These are phyloP conservation scores for Siderastrea siderea DNA, from an alignment of 92 coral and sea anemone species.

Conservation along the genomic window DNA sequence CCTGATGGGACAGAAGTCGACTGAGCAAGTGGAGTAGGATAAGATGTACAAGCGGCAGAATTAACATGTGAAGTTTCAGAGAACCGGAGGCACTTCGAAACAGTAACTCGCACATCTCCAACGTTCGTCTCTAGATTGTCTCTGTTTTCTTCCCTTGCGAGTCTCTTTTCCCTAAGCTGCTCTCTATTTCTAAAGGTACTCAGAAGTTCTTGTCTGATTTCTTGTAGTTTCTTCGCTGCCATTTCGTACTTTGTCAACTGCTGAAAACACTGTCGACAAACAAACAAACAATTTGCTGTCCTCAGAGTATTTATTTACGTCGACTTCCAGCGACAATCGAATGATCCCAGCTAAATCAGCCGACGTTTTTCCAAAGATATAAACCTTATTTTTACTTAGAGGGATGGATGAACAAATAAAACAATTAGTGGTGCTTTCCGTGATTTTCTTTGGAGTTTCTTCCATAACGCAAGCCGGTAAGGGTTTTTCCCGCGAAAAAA, in stretches of 20 bases:
- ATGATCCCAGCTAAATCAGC: conserved; percentile 20
- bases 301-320: neutral
- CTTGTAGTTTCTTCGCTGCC: conserved; percentile 30
- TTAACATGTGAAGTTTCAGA: no score
- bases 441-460: conserved; percentile 32
- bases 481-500: neutral
- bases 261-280: conserved; percentile 27
- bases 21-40: neutral
- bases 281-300: conserved; percentile 24
- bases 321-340: conserved; percentile 18
- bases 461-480: neutral
- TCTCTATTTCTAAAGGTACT: conserved; percentile 14
- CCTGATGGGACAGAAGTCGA: neutral
- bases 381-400: conserved; percentile 28
- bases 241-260: conserved; percentile 23
- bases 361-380: conserved; percentile 49
- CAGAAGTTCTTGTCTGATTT: conserved; percentile 16
- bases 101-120: no score
- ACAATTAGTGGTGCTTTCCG: conserved; percentile 28
- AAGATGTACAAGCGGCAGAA: no score
- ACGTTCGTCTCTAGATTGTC: no score
- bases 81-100: no score
- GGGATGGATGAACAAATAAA: conserved; percentile 28
- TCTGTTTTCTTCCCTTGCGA: conserved; percentile 11
- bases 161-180: conserved; percentile 12